Evolutionary conservation across 2,113 vertebrate species (phyloP), one percentile per base, ranked within the genome.

Genomic region (Rhynchomys soricoides): DNA sequence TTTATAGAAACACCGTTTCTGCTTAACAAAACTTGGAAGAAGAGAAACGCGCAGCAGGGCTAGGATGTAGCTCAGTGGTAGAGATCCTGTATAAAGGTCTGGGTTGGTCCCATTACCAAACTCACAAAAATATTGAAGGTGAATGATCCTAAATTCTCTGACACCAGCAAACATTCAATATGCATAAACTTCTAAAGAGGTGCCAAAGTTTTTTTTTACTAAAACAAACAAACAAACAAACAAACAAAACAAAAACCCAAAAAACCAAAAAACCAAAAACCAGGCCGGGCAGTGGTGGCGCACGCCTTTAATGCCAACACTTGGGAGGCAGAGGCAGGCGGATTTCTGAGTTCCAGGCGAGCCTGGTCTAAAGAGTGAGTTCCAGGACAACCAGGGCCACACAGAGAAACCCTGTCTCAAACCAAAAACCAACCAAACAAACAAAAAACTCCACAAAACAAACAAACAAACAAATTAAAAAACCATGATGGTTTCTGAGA

Each of bases 21-120:
- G 19, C 24, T 45, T 45, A 62, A 83, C 2, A 7, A 59, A 40
- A 62, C 7, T 57, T 62, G 81, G 81, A 62, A 57, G 50, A 57
- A 40, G 12, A 40, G 22, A 4, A 16, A 40, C 1, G 3, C 0
- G 0, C 8, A 19, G 81, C 6, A 7, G 22, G 7, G 13, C 13
- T 59, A 13, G 37, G 37, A 59, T 11, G n/a, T 17, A 29, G 24
- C 55, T 29, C n/a, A 43, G 24, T 16, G 57, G 57, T 43, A 43
- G 57, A 83, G 57, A 62, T 24, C 29, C 81, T 17, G 13, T 17
- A 31, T 29, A 82, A 22, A n/a, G 52, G 11, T 22, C 81, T 43
- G 55, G 13, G 22, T 62, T 83, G 40, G 17, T 43, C n/a, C n/a
- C 24, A 62, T 43, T 43, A 43, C 15, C 1, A 83, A 43, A 29